Conservation (phyloP, 2,113 vertebrate genomes). For the Drymodes brunneopygia region DNA sequence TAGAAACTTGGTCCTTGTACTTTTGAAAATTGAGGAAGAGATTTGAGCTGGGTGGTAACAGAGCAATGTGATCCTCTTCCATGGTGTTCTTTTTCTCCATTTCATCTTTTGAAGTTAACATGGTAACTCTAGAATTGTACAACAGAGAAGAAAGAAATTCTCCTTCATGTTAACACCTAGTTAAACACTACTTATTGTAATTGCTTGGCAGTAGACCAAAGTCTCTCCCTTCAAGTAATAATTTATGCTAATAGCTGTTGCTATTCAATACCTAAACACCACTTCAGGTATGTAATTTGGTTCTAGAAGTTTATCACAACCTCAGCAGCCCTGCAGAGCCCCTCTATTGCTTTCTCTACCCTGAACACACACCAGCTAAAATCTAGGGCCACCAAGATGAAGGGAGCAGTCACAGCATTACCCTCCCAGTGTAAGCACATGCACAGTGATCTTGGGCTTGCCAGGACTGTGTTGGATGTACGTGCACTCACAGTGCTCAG, state of each 20-base stretch:
- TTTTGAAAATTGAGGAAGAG: neutral
- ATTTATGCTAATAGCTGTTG: neutral
- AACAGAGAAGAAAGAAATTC: neutral
- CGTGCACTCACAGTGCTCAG: accelerated
- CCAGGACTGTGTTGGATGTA: accelerated
- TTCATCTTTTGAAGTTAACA: neutral
- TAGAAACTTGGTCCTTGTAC: neutral
- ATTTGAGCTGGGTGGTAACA: neutral
- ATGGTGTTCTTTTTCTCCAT: neutral
- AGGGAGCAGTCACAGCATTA: neutral
- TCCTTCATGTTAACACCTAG: neutral
- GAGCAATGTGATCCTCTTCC: neutral
- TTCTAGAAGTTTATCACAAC: neutral
- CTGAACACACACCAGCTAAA: neutral
- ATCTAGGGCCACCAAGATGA: neutral
- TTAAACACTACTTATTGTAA: constrained; percentile 10
- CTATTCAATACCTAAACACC: neutral
- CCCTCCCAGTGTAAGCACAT: neutral
- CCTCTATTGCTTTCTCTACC: neutral
- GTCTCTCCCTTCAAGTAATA: neutral
- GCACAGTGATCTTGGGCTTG: accelerated
- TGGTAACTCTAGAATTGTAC: neutral
- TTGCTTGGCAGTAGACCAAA: constrained; percentile 3
- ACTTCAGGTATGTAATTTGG: neutral
- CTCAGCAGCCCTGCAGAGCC: neutral